Percentiles rank a stretch among this genome's conserved stretches.
Conservation (phyloP, 2,888 invertebrate species). For the Ceraclea dissimilis region DNA sequence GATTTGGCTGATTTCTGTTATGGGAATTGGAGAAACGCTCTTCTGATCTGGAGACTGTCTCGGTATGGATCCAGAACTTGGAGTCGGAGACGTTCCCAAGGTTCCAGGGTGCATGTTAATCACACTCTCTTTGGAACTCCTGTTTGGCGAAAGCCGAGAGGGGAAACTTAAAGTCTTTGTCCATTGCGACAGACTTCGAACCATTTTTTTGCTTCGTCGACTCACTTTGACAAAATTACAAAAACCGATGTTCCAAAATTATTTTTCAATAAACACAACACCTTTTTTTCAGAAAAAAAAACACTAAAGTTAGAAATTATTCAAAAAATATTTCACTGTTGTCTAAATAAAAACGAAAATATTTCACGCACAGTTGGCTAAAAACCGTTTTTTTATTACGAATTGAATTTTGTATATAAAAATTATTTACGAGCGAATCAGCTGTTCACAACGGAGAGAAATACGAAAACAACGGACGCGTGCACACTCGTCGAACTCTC, state of each 20-base stretch:
- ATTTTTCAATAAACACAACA: background rate
- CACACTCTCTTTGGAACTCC: slow-evolving; percentile 65
- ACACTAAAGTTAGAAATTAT: too few species aligned
- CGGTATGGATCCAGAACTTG: slow-evolving; percentile 50
- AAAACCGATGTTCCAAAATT: too few species aligned
- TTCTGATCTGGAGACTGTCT: slow-evolving; percentile 47
- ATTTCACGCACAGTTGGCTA: too few species aligned
- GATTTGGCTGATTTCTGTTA: slow-evolving; percentile 61
- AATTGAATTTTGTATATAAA: too few species aligned
- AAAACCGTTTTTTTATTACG: too few species aligned
- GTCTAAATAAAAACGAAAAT: too few species aligned
- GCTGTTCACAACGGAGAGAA: too few species aligned
- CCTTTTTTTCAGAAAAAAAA: too few species aligned
- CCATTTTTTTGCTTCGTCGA: slow-evolving; percentile 47
- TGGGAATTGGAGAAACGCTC: slow-evolving; percentile 51
- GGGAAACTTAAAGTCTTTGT: slow-evolving; percentile 88
- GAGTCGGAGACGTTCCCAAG: slow-evolving; percentile 53
- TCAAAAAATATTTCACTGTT: too few species aligned
- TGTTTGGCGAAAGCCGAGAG: slow-evolving; percentile 74
- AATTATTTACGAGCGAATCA: too few species aligned
- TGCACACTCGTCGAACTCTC: too few species aligned
- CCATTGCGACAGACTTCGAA: slow-evolving; percentile 83
- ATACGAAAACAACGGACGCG: too few species aligned
- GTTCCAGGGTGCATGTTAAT: slow-evolving; percentile 51
- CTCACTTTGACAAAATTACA: slow-evolving; percentile 13